Evolutionary conservation across 2,113 vertebrate genomes (phyloP), one percentile per base, ranked within the genome.

Genomic region (Rhombomys opimus): DNA sequence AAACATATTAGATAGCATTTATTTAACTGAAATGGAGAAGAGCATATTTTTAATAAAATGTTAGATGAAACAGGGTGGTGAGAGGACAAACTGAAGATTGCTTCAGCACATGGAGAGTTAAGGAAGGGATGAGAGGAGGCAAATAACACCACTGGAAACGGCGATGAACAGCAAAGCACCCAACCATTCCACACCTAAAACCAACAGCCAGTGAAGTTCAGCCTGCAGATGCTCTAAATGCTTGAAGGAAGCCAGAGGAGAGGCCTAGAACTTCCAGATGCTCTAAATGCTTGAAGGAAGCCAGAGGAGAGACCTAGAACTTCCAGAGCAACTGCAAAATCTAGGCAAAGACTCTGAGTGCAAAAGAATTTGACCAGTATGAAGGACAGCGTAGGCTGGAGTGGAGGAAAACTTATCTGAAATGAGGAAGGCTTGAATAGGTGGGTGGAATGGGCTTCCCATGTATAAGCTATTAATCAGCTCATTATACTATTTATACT

Each of bases 371-470:
- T 3, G 0, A 91, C 85, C 80, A 81, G 32, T 65, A 23, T 22
- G 68, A 77, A 95, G 17, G 13, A 57, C 30, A 23, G 72, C 52
- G 14, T 35, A 84, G 27, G 18, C n/a, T 4, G 73, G n/a, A 75
- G 25, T 10, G 14, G 85, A 80, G 89, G n/a, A 89, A 96, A 81
- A 67, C 7, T 23, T 86, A 14, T 38, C 50, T 91, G 61, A 86
- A 68, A 85, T 95, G 87, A 93, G 77, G 57, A 81, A 95, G 68
- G 32, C 17, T 22, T 38, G 12, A 91, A 78, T 59, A n/a, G 27
- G 22, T 61, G 32, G 59, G 41, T 70, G 27, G n/a, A 68, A 85
- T 85, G 41, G 11, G 32, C 14, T 68, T 54, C 41, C 32, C 27
- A 35, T n/a, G 57, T 7, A 54, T 4, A 72, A 84, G 67, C 65